A percentile compares a stretch with the other conserved stretches of the same genome.
Conservation (phyloP, 2,888 invertebrate genomes). For the Macrostomum cliftonense region DNA sequence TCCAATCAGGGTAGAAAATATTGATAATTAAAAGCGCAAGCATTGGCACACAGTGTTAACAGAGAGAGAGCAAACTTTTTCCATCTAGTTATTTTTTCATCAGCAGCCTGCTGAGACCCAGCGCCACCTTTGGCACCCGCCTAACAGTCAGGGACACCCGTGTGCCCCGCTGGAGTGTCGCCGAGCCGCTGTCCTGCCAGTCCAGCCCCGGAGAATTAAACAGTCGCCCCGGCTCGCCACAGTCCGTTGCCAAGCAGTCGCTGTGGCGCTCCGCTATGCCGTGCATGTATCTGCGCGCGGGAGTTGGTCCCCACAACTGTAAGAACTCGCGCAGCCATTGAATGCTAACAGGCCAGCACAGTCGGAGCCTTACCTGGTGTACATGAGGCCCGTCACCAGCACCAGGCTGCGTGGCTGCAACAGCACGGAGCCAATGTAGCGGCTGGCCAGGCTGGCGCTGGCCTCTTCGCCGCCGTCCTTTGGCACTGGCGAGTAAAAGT, state of each 20-base stretch:
- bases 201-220: neutral
- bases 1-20: too few species aligned
- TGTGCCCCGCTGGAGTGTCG: slow-evolving; percentile 47
- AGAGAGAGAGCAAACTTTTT: too few species aligned
- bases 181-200: slow-evolving; percentile 30
- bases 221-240: too few species aligned
- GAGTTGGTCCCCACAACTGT: too few species aligned
- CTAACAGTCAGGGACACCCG: slow-evolving; percentile 75
- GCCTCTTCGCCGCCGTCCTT: neutral
- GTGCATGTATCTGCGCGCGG: slow-evolving; percentile 44
- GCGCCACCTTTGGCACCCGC: slow-evolving; percentile 56
- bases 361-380: slow-evolving; percentile 46
- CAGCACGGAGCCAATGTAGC: slow-evolving; percentile 49
- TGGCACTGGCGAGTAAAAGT: slow-evolving; percentile 47
- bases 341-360: too few species aligned
- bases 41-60: too few species aligned
- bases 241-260: slow-evolving; percentile 46
- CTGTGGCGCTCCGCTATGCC: slow-evolving; percentile 54
- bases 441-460: slow-evolving; percentile 21
- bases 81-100: too few species aligned
- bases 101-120: too few species aligned
- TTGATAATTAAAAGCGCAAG: too few species aligned
- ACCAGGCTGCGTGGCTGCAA: slow-evolving; percentile 71
- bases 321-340: too few species aligned
- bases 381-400: slow-evolving; percentile 61